Conservation (phyloP, 2,113 vertebrate species). For the Nicator chloris region DNA sequence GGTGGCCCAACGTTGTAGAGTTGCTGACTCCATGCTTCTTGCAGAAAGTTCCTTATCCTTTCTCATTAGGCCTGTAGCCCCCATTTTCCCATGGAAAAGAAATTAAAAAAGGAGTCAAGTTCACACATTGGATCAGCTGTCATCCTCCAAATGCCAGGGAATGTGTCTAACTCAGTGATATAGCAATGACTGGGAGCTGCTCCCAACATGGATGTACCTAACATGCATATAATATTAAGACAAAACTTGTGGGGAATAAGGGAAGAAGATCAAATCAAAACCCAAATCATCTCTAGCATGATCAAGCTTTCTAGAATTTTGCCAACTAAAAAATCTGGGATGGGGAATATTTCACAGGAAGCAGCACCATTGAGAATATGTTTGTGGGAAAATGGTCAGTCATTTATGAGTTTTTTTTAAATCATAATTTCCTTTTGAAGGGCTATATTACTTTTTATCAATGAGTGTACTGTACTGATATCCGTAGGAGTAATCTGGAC, state of each 20-base stretch:
- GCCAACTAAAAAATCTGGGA: neutral
- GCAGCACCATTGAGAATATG: neutral
- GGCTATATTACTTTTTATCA: neutral
- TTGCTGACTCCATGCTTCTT: neutral
- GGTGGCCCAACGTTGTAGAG: neutral
- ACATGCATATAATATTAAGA: neutral
- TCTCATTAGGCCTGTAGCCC: neutral
- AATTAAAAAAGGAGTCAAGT: neutral
- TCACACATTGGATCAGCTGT: neutral
- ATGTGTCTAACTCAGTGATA: neutral
- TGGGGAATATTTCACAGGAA: neutral
- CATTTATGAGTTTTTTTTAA: neutral
- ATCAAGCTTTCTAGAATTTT: neutral
- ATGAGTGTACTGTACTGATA: neutral
- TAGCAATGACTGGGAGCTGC: neutral
- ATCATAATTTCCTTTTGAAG: neutral
- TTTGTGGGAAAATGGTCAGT: neutral
- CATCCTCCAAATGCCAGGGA: neutral
- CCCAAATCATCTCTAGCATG: rapidly evolving
- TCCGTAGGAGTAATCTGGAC: neutral
- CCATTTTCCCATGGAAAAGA: neutral
- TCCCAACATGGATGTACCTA: neutral
- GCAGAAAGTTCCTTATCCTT: neutral
- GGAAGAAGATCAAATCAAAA: neutral
- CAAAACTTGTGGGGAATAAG: neutral